Percentiles rank a stretch among this genome's conserved stretches.
phyloP scores from a whole-genome alignment of 2,113 vertebrate genomes.

The Heloderma charlesbogerti region DNA sequence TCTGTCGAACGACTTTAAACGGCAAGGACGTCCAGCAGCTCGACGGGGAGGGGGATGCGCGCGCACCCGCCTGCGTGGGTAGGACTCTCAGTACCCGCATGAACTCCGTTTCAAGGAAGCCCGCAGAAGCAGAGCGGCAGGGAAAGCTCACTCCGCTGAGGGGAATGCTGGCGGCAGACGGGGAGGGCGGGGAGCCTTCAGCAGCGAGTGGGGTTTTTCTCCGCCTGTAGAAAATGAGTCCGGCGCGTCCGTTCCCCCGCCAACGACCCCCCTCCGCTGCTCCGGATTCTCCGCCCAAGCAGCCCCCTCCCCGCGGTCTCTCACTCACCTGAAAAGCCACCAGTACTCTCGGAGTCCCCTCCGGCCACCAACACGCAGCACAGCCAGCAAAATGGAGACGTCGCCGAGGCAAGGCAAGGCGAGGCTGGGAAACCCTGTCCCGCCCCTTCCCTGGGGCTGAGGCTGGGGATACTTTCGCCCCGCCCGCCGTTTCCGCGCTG shows the following conservation, averaged over 20 bases:
- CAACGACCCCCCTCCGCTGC: background rate
- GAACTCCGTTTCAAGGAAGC: too few species aligned
- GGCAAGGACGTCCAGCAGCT: too few species aligned
- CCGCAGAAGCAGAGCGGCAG: too few species aligned
- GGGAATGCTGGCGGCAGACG: background rate
- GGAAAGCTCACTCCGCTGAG: too few species aligned
- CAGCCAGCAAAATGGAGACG: conserved; percentile 55
- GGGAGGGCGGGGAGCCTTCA: background rate
- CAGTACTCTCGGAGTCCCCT: background rate
- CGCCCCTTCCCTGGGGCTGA: conserved; percentile 2
- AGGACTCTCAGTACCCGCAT: too few species aligned
- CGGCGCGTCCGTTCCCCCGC: too few species aligned
- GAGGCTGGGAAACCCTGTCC: background rate
- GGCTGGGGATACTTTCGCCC: background rate
- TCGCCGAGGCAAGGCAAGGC: background rate
- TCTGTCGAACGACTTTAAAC: too few species aligned
- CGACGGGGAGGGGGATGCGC: too few species aligned
- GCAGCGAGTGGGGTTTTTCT: background rate
- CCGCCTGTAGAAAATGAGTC: background rate
- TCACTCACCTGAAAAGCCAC: background rate
- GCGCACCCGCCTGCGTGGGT: too few species aligned
- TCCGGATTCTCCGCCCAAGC: background rate
- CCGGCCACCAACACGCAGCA: background rate
- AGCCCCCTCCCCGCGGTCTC: fast-evolving
- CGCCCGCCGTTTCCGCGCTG: background rate